phyloP scores from a whole-genome alignment of 1,140 invertebrate species.

The Tetranychus urticae region DNA sequence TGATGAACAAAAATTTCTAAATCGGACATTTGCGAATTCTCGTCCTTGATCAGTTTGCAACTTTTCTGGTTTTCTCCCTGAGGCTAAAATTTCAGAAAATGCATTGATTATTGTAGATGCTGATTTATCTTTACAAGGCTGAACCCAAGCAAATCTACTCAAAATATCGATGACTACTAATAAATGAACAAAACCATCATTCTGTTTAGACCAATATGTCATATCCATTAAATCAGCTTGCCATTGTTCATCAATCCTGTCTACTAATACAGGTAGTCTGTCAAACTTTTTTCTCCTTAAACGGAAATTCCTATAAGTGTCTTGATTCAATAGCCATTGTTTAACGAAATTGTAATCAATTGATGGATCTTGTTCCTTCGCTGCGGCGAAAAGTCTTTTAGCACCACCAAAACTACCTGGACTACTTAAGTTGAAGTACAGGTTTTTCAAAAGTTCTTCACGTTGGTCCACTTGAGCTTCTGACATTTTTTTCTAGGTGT shows the following conservation, averaged over 20 bases:
- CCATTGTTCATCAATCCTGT: neutral
- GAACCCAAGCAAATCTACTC: neutral
- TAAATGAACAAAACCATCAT: neutral
- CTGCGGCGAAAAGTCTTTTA: neutral
- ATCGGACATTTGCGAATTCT: constrained; percentile 8
- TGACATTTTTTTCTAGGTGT: no score
- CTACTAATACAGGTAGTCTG: neutral
- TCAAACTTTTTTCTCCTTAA: neutral
- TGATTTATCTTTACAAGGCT: neutral
- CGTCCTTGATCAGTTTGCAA: constrained; percentile 2
- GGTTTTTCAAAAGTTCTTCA: neutral
- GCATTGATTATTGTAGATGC: neutral
- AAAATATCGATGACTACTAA: neutral
- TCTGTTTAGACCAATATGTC: neutral
- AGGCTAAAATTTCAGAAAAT: neutral
- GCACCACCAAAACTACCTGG: neutral
- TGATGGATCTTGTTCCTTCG: neutral
- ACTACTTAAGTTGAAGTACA: neutral
- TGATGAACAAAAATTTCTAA: constrained; percentile 16
- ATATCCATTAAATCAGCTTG: neutral
- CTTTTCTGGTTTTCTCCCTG: neutral
- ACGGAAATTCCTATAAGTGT: neutral
- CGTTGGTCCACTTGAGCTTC: no score
- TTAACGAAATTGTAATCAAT: neutral
- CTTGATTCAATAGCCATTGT: neutral